Evolutionary conservation across 2,888 invertebrate genomes (phyloP), one percentile per base, ranked within the genome.

Genomic region (Acholoe squamosa): DNA sequence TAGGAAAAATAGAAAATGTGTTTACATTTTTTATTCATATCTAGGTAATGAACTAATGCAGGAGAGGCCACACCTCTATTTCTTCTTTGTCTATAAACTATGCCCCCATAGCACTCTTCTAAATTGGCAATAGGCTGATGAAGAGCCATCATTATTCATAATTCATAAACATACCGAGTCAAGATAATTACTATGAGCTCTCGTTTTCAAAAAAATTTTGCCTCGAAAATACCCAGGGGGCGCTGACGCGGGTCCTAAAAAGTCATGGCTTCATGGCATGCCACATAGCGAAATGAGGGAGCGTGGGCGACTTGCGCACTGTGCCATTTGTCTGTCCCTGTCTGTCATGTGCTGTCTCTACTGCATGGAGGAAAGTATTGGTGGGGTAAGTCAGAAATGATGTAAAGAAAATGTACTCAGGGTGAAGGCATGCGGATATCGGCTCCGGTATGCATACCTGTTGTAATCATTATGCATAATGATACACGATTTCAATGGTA

Each of bases 191-290:
- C 22, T 19, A 43, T n/a, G 80, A 34, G 43, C 80, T 80, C 80
- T 80, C 80, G 33, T 34, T 80, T 80, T 34, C 80, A 80, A 80
- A 80, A 34, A 80, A 80, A 80, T 80, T 80, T 80, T 80, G 80
- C n/a, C 5, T 80, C 43, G 12, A 25, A 25, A 80, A 80, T 80
- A 80, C 34, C 80, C 80, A 76, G 34, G 43, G 43, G 71, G 71
- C 25, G 71, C 71, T 71, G 71, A 71, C 71, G 71, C 28, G 71
- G 80, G 34, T 80, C n/a, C 33, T 5, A 80, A 43, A 80, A 43
- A 80, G 16, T 43, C 80, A 43, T 80, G 80, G 80, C 80, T 80
- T 43, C 16, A 33, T 43, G n/a, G 80, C 80, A 80, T 71, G 71
- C 71, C 25, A 25, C 34, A 43, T 19, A 7, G 43, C 34, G 43